Conservation (phyloP, 2,113 vertebrate species). For the Carassius auratus region DNA sequence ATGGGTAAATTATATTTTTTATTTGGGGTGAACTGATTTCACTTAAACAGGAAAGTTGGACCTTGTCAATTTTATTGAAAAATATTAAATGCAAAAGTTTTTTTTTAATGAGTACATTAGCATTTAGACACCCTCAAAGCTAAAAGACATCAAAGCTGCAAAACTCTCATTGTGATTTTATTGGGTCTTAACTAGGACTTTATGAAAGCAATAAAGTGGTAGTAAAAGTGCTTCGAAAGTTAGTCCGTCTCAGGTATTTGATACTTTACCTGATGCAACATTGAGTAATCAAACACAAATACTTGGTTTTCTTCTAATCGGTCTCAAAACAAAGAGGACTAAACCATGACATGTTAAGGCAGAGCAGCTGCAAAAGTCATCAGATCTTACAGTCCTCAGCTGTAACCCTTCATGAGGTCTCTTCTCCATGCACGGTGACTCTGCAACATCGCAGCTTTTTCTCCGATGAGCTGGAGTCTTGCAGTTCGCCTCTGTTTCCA, state of each 20-base stretch:
- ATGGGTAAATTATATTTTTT: too few species aligned
- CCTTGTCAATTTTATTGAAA: too few species aligned
- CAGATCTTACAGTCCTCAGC: background rate
- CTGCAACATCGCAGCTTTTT: slow-evolving; percentile 12
- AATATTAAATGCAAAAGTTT: too few species aligned
- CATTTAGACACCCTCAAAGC: background rate
- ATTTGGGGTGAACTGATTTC: too few species aligned
- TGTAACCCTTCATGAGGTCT: background rate
- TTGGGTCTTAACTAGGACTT: background rate
- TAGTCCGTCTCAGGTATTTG: background rate
- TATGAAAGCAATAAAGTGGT: background rate
- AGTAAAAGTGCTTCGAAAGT: background rate
- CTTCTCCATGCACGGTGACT: background rate
- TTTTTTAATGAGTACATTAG: background rate
- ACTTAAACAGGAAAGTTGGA: too few species aligned
- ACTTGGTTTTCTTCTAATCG: background rate
- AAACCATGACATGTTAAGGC: background rate
- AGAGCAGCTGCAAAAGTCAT: slow-evolving; percentile 41
- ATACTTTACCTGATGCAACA: background rate
- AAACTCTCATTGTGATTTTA: background rate
- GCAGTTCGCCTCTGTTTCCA: slow-evolving; percentile 51
- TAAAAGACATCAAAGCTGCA: background rate
- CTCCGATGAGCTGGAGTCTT: slow-evolving; percentile 20
- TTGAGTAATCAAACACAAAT: background rate
- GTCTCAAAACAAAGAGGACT: background rate